These are phyloP conservation scores for Drosophila tripunctata DNA, from an alignment of 2,888 invertebrate genomes.

Conservation along the genomic window DNA sequence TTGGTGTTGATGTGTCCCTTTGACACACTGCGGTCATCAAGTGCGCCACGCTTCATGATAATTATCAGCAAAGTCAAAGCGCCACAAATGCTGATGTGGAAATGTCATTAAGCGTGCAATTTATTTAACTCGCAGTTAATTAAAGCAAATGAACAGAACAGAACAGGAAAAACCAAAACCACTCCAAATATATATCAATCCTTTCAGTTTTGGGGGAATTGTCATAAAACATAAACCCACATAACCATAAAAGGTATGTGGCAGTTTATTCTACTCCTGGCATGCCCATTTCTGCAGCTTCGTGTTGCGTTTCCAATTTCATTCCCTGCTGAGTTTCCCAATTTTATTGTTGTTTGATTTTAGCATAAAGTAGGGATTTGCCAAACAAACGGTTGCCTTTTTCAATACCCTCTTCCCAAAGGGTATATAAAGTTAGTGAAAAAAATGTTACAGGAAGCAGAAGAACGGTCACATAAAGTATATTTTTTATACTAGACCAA, in stretches of 20 bases:
- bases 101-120: slow-evolving; percentile 42
- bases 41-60: slow-evolving; percentile 43
- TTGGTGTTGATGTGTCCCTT: slow-evolving; percentile 41
- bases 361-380: slow-evolving; percentile 73
- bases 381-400: slow-evolving; percentile 72
- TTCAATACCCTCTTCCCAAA: too few species aligned
- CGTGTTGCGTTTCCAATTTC: slow-evolving; percentile 44
- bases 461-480: too few species aligned
- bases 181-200: slow-evolving; percentile 1
- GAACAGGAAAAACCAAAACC: too few species aligned
- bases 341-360: slow-evolving; percentile 78
- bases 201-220: background rate
- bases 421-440: too few species aligned
- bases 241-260: slow-evolving; percentile 60
- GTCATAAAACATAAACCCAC: slow-evolving; percentile 68
- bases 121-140: slow-evolving; percentile 51
- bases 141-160: slow-evolving; percentile 44
- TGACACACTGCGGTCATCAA: slow-evolving; percentile 53
- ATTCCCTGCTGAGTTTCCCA: slow-evolving; percentile 51
- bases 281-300: slow-evolving; percentile 2
- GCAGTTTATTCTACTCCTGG: slow-evolving; percentile 1
- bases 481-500: too few species aligned
- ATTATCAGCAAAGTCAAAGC: slow-evolving; percentile 53
- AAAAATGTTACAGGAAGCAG: too few species aligned
- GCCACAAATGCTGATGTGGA: slow-evolving; percentile 34